A percentile compares a stretch with the other conserved stretches of the same genome.
phyloP scores from a whole-genome alignment of 2,888 invertebrate species.

The Trichopria drosophilae region DNA sequence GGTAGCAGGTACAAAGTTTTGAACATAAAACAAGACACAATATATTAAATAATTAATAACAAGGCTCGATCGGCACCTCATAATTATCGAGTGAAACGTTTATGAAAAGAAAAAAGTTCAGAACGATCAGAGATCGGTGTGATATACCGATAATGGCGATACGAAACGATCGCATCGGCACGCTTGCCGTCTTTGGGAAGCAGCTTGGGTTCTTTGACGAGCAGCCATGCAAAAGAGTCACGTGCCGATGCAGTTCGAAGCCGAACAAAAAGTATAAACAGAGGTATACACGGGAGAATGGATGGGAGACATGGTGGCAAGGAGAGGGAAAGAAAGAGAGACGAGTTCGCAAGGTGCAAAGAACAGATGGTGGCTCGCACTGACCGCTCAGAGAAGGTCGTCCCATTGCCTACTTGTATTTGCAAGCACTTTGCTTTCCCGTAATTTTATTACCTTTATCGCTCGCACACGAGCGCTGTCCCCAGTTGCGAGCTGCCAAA shows the following conservation, averaged over 20 bases:
- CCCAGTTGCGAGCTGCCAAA: conserved; percentile 31
- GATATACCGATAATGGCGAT: too few species aligned
- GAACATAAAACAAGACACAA: too few species aligned
- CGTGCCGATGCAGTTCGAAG: conserved; percentile 25
- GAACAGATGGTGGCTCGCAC: conserved; percentile 43
- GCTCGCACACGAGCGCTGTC: conserved; percentile 26
- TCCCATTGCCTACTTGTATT: conserved; percentile 32
- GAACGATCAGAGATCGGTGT: too few species aligned
- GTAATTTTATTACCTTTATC: conserved; percentile 40
- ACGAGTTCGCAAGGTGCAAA: conserved; percentile 49
- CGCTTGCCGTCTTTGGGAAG: too few species aligned
- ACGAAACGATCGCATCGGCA: too few species aligned
- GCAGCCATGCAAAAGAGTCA: conserved; percentile 39
- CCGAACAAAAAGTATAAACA: conserved; percentile 17
- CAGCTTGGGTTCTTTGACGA: too few species aligned
- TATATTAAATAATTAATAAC: too few species aligned
- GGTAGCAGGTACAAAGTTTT: too few species aligned
- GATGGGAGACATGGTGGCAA: conserved; percentile 22
- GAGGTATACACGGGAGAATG: conserved; percentile 12
- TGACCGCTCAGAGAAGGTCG: conserved; percentile 36
- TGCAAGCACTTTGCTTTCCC: conserved; percentile 36
- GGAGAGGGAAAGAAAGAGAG: conserved; percentile 29
- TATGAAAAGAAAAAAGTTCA: too few species aligned
- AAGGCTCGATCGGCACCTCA: too few species aligned
- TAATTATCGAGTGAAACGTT: too few species aligned